Evolutionary conservation across 1,140 invertebrate genomes (phyloP).

Genomic region (Brachionus rubens): DNA sequence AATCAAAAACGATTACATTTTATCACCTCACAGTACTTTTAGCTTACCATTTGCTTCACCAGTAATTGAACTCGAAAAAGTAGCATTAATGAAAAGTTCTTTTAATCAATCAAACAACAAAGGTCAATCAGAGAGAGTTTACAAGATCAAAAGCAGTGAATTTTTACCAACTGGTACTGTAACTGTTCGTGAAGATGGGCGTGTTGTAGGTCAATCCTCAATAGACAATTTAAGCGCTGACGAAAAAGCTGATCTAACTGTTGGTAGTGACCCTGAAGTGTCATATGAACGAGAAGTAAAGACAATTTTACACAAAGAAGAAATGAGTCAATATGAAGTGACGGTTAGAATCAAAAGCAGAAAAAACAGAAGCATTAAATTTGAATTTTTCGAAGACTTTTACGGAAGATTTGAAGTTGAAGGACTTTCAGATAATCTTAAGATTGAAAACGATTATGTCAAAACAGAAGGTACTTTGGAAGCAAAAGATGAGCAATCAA

Average conservation of each 20-base stretch:
- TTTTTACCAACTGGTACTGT: conserved; percentile 31
- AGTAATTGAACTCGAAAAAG: conserved; percentile 11
- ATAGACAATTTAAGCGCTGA: background rate
- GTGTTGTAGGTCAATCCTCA: conserved; percentile 30
- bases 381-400: conserved; percentile 17
- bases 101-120: conserved; percentile 6
- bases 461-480: conserved; percentile 14
- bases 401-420: conserved; percentile 1
- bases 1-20: background rate
- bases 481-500: background rate
- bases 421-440: background rate
- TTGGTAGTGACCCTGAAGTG: conserved; percentile 8
- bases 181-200: conserved; percentile 32
- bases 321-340: conserved; percentile 6
- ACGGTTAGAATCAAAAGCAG: background rate
- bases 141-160: conserved; percentile 1
- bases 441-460: conserved; percentile 20
- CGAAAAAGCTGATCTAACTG: conserved; percentile 8
- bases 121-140: conserved; percentile 32
- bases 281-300: conserved; percentile 20
- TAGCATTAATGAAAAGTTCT: background rate
- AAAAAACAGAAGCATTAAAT: background rate
- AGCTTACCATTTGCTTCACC: conserved; percentile 22
- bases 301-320: conserved; percentile 18
- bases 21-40: background rate